A percentile compares a stretch with the other conserved stretches of the same genome.
phyloP scores from a whole-genome alignment of 2,797 vertebrate genomes.

The Phylloscopus collybita region DNA sequence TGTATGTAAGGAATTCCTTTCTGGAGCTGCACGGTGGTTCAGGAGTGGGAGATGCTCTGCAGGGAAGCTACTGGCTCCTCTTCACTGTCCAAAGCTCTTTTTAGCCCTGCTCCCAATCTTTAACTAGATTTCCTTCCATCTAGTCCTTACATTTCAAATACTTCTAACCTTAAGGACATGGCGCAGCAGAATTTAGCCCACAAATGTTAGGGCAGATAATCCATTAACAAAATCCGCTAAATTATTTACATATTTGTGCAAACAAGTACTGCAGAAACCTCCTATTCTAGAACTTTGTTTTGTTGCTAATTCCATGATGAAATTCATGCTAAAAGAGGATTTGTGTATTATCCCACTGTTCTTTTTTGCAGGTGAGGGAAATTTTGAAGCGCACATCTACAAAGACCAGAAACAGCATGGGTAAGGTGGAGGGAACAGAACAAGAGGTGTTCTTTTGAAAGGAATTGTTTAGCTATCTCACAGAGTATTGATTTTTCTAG shows the following conservation, averaged over 20 bases:
- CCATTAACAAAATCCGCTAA: background rate
- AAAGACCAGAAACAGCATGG: constrained; percentile 88
- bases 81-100: background rate
- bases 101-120: background rate
- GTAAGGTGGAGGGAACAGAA: constrained; percentile 76
- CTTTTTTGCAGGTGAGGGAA: constrained; percentile 88
- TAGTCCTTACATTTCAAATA: background rate
- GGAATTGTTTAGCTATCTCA: background rate
- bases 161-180: background rate
- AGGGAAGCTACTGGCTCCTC: background rate
- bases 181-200: background rate
- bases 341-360: background rate
- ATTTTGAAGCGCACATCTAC: constrained; percentile 92
- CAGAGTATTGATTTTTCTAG: background rate
- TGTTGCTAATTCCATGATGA: background rate
- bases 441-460: background rate
- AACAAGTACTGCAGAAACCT: background rate
- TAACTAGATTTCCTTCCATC: background rate
- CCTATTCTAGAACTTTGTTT: background rate
- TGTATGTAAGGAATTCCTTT: background rate
- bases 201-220: background rate
- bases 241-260: background rate
- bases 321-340: background rate
- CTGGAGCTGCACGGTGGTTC: background rate
- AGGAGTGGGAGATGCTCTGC: background rate